Evolutionary conservation across 2,888 invertebrate genomes (phyloP).

Genomic region (Archips xylosteana): DNA sequence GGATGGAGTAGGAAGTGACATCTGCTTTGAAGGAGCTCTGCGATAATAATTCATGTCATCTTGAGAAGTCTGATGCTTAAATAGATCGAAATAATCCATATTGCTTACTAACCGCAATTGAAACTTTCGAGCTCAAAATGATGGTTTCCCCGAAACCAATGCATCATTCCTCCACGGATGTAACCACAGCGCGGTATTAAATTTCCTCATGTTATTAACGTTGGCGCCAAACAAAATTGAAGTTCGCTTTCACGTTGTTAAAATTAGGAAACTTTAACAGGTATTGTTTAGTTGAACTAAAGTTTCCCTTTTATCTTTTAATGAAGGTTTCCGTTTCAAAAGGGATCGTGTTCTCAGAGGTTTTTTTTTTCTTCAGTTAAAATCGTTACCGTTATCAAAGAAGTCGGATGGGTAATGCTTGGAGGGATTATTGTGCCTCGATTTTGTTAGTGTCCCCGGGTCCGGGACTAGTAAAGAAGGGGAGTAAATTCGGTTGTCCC

Average conservation of each 20-base stretch:
- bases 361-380: constrained; percentile 27
- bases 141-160: not conserved
- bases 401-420: constrained; percentile 28
- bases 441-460: constrained; percentile 48
- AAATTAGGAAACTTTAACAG: constrained; percentile 52
- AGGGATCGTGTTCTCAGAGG: constrained; percentile 43
- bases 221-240: constrained; percentile 30
- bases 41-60: constrained; percentile 20
- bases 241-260: constrained; percentile 43
- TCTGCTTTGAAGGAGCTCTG: constrained; percentile 26
- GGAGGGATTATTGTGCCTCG: constrained; percentile 48
- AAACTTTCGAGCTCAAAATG: constrained; percentile 1
- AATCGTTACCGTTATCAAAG: constrained; percentile 49
- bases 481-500: constrained; percentile 37
- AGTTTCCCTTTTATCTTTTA: constrained; percentile 60
- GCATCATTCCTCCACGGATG: not conserved
- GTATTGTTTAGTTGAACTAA: constrained; percentile 46
- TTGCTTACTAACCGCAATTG: not conserved
- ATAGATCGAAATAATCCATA: not conserved
- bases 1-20: constrained; percentile 28
- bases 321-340: constrained; percentile 56
- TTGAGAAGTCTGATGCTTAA: not conserved
- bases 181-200: constrained; percentile 18
- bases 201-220: constrained; percentile 31
- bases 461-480: constrained; percentile 46